These are phyloP conservation scores for Pollachius pollachius DNA, from an alignment of 2,113 vertebrate genomes.

Conservation along the genomic window DNA sequence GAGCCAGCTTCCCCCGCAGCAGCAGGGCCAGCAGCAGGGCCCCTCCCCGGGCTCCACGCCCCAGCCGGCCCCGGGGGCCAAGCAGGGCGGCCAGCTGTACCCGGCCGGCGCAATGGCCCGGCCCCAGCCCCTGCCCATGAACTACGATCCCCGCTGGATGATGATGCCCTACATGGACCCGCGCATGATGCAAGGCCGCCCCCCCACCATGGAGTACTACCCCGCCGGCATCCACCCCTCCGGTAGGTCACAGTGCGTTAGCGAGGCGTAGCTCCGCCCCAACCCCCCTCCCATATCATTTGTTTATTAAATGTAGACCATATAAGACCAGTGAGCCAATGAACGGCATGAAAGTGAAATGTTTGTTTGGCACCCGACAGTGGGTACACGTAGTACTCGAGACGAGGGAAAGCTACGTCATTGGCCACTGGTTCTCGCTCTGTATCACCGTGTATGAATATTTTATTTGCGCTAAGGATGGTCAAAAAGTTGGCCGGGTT, in stretches of 20 bases:
- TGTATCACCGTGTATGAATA: no score
- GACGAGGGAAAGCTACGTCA: no score
- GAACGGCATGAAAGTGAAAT: no score
- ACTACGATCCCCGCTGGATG: conserved; percentile 94
- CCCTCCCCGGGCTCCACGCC: conserved; percentile 63
- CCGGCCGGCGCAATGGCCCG: conserved; percentile 82
- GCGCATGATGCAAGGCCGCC: conserved; percentile 87
- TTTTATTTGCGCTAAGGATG: no score
- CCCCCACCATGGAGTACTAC: conserved; percentile 86
- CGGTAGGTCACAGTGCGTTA: conserved; percentile 65
- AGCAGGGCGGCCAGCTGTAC: conserved; percentile 76
- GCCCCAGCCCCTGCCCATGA: conserved; percentile 84
- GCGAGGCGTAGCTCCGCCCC: conserved; percentile 36
- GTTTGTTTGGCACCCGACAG: no score
- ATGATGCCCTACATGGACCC: conserved; percentile 94
- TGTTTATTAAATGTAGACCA: no score
- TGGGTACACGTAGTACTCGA: no score
- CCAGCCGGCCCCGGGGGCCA: conserved; percentile 68
- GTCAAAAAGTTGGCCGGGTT: no score
- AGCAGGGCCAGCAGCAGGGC: conserved; percentile 71
- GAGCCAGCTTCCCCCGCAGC: conserved; percentile 69
- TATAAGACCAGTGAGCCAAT: no score
- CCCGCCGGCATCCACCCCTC: conserved; percentile 84
- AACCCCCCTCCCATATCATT: conserved; percentile 39
- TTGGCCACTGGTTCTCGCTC: no score